phyloP scores from a whole-genome alignment of 2,888 invertebrate genomes.

The Cheilosia impressa region DNA sequence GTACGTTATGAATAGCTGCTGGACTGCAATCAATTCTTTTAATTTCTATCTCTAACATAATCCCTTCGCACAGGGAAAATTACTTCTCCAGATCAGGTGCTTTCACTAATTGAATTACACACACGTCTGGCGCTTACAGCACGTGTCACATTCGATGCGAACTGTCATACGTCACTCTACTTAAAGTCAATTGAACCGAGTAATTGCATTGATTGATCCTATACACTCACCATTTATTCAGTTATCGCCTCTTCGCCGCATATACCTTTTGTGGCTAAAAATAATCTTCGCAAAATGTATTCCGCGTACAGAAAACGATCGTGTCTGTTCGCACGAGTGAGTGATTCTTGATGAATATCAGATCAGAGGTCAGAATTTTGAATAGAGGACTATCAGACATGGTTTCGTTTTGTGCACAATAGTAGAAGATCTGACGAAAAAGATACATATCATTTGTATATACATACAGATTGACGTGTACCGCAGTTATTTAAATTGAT shows the following conservation, averaged over 20 bases:
- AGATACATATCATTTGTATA: too few species aligned
- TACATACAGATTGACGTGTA: too few species aligned
- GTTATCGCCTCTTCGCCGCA: too few species aligned
- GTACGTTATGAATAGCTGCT: too few species aligned
- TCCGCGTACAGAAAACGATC: slow-evolving; percentile 7
- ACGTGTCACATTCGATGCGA: slow-evolving; percentile 24
- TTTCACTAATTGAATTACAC: too few species aligned
- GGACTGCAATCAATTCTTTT: too few species aligned
- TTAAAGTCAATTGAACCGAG: slow-evolving; percentile 31
- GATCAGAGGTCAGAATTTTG: slow-evolving; percentile 55
- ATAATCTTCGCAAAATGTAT: slow-evolving; percentile 1
- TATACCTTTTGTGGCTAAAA: too few species aligned
- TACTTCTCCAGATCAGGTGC: too few species aligned
- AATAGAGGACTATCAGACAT: slow-evolving; percentile 29
- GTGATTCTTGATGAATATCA: slow-evolving; percentile 27
- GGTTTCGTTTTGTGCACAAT: not conserved
- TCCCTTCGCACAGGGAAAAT: too few species aligned
- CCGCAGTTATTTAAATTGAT: too few species aligned
- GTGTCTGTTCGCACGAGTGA: slow-evolving; percentile 23
- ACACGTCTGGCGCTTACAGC: slow-evolving; percentile 3
- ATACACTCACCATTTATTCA: not conserved
- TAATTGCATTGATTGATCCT: slow-evolving; percentile 22
- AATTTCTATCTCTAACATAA: too few species aligned
- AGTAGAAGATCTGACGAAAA: too few species aligned
- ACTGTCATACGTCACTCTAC: slow-evolving; percentile 23